These are phyloP conservation scores for Drosophila parabipectinata DNA, from an alignment of 1,140 invertebrate genomes.

Conservation along the genomic window DNA sequence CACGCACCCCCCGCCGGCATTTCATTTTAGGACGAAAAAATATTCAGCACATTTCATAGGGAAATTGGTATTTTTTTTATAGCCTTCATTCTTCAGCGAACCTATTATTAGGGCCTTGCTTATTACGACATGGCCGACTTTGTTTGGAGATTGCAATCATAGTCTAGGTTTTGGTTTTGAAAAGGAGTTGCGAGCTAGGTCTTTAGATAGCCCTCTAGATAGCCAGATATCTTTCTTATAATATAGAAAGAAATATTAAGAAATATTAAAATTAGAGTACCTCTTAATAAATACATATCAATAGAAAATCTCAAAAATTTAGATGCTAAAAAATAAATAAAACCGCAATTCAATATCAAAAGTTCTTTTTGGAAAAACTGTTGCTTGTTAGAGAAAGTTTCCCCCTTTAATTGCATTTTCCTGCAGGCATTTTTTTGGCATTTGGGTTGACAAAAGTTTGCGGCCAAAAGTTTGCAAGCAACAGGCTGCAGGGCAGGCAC, in stretches of 20 bases:
- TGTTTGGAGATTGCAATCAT: not conserved
- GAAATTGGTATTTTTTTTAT: conserved; percentile 47
- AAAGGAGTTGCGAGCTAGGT: not conserved
- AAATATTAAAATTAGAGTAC: no score
- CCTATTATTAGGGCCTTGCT: conserved; percentile 11
- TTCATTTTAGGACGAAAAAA: conserved; percentile 16
- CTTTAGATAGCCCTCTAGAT: no score
- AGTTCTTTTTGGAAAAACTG: conserved; percentile 2
- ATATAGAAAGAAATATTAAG: no score
- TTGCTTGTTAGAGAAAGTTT: conserved; percentile 29
- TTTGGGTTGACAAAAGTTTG: conserved; percentile 14
- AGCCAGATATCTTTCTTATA: no score
- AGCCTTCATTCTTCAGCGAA: conserved; percentile 4
- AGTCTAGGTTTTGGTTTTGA: not conserved
- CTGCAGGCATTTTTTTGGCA: conserved; percentile 39
- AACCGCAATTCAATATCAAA: not conserved
- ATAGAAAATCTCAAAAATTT: no score
- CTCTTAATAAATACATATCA: no score
- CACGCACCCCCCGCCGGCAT: conserved; percentile 41
- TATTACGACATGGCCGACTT: conserved; percentile 2
- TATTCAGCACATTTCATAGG: conserved; percentile 32
- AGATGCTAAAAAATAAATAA: no score
- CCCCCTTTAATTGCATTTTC: conserved; percentile 46
- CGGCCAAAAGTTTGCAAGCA: conserved; percentile 22
- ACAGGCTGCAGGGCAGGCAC: conserved; percentile 42